Evolutionary conservation across 2,113 vertebrate species (phyloP).

Genomic region (Ciconia maguari): DNA sequence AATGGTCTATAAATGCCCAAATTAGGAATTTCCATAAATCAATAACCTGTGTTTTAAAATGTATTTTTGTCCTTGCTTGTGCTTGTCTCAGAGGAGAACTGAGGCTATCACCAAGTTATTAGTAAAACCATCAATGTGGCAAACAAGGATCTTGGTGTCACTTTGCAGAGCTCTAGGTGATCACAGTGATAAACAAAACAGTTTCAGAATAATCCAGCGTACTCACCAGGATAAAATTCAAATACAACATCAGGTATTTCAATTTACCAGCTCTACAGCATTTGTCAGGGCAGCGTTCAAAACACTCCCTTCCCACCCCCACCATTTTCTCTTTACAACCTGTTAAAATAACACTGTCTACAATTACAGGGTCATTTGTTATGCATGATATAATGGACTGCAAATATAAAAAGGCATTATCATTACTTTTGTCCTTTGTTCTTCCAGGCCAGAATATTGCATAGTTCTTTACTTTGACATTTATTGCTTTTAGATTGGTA

Average conservation of each 20-base stretch:
- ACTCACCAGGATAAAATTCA: background rate
- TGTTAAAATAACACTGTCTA: slow-evolving; percentile 72
- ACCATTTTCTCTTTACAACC: slow-evolving; percentile 43
- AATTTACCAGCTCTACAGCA: background rate
- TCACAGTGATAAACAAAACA: background rate
- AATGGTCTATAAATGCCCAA: background rate
- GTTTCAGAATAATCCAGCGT: background rate
- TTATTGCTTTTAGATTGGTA: slow-evolving; percentile 82
- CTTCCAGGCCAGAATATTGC: slow-evolving; percentile 78
- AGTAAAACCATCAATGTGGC: background rate
- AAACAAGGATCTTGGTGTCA: background rate
- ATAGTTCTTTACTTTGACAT: slow-evolving; percentile 82
- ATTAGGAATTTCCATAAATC: background rate
- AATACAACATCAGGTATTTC: background rate
- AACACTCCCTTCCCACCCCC: background rate
- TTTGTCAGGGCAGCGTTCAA: slow-evolving; percentile 30
- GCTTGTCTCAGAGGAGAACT: background rate
- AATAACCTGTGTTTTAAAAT: background rate
- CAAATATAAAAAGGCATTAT: slow-evolving; percentile 78
- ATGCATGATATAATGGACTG: slow-evolving; percentile 76
- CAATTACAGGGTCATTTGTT: slow-evolving; percentile 75
- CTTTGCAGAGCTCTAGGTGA: background rate
- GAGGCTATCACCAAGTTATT: background rate
- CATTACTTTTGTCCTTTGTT: slow-evolving; percentile 80
- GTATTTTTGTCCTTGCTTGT: background rate